phyloP scores from a whole-genome alignment of 2,888 invertebrate genomes.

The Ichneumon xanthorius region DNA sequence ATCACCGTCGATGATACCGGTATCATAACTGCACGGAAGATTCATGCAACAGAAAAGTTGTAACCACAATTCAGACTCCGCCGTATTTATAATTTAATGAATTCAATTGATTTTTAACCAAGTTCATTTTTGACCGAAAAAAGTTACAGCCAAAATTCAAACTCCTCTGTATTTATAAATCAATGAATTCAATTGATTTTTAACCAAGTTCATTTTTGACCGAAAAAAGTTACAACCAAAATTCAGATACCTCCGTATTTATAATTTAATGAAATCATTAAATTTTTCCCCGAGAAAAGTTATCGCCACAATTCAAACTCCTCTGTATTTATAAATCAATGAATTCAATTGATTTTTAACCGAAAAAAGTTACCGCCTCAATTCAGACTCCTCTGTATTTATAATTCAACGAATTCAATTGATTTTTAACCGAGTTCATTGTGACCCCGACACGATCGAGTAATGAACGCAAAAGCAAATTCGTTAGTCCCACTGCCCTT shows the following conservation, averaged over 20 bases:
- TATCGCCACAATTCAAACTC: not conserved
- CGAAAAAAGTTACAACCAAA: not conserved
- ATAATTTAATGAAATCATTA: not conserved
- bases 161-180: constrained; percentile 9
- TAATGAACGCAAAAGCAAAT: constrained; percentile 32
- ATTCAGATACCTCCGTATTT: constrained; percentile 11
- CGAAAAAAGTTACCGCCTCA: too few relatives aligned
- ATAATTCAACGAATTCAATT: not conserved
- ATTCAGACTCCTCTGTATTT: too few relatives aligned
- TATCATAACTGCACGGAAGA: constrained; percentile 86
- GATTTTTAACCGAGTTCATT: not conserved
- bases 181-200: not conserved
- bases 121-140: not conserved
- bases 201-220: too few relatives aligned
- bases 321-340: constrained; percentile 16
- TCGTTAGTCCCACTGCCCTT: constrained; percentile 47
- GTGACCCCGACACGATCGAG: constrained; percentile 36
- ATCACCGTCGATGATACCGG: constrained; percentile 90
- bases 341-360: too few relatives aligned
- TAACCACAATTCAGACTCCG: not conserved
- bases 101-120: not conserved
- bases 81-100: constrained; percentile 10
- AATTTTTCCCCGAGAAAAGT: not conserved
- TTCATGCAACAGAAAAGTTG: constrained; percentile 40
- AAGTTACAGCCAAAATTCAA: not conserved